Evolutionary conservation across 2,113 vertebrate genomes (phyloP).

Genomic region (Tragelaphus scriptus): DNA sequence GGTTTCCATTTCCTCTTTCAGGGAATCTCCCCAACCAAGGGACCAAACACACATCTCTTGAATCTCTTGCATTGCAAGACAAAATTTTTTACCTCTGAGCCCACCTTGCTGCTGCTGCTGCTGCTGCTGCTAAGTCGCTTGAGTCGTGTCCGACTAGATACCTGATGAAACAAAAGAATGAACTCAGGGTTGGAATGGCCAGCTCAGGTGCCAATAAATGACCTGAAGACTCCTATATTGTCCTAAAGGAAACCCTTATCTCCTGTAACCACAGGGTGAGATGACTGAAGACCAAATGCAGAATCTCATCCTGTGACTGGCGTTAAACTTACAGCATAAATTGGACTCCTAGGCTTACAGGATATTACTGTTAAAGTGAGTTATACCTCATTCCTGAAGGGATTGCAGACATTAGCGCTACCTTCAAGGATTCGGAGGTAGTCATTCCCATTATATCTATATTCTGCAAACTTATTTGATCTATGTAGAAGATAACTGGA

Average conservation of each 20-base stretch:
- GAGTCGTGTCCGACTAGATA: background rate
- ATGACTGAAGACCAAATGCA: background rate
- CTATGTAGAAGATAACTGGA: background rate
- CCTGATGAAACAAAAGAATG: background rate
- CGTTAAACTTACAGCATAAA: background rate
- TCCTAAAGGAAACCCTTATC: background rate
- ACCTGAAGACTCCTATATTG: background rate
- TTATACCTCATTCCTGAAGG: background rate
- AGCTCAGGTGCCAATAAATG: background rate
- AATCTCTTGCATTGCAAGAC: background rate
- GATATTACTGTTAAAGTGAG: background rate
- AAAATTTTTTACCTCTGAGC: background rate
- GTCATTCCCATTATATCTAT: background rate
- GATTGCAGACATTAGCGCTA: background rate
- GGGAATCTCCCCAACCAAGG: fast-evolving
- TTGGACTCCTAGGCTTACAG: background rate
- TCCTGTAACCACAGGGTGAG: background rate
- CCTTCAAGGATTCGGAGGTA: background rate
- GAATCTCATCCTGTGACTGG: background rate
- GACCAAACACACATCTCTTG: background rate
- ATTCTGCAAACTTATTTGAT: background rate
- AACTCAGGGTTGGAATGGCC: background rate
- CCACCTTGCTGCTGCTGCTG: background rate
- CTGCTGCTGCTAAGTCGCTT: too few species aligned
- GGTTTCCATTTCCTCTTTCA: background rate